Base-by-base conservation (phyloP, 2,113 vertebrate species). In the Pygoscelis antarcticus region DNA sequence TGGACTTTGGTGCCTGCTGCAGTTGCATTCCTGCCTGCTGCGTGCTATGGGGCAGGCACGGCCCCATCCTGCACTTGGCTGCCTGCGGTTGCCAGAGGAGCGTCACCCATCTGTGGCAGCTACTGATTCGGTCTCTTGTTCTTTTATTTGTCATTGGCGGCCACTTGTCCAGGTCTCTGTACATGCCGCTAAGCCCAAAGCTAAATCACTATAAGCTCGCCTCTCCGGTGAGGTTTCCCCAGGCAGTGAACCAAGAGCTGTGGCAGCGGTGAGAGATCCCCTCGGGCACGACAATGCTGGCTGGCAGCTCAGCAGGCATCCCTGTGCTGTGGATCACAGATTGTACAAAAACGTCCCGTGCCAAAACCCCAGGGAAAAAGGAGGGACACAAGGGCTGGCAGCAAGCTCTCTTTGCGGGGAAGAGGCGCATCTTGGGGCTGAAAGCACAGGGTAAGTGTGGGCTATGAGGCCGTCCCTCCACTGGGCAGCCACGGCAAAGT, bases 231-330 rank as follows among this genome's bases (percentile, higher is more conserved):
- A 40, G 32, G 23, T n/a, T 70, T 58, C 38, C 49, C 29, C 3
- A 14, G 62, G 82, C 25, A 47, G 38, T 29, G 57, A 32, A 47
- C 23, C 34, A 12, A 46, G 70, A 52, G 15, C 51, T 27, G 29
- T 2, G 8, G 38, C 62, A 54, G 69, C 0, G 5, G 34, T 58
- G 70, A 60, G 36, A 62, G 44, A 17, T 16, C 19, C 16, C 26
- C 30, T 47, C 30, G 2, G 3, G 32, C 1, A 1, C 2, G 4
- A 49, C 34, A 36, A 42, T 3, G n/a, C 57, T 3, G 5, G 38
- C 51, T 0, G 2, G 51, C 69, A 76, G 69, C 62, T 81, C 1
- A 0, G 62, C 4, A 9, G 23, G 27, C 32, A 46, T 58, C 16
- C 21, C 44, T 0, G 5, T 52, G 57, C 21, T 0, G 1, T 21